A percentile compares a stretch with the other conserved stretches of the same genome.
Evolutionary conservation across 2,113 vertebrate genomes (phyloP).

Genomic region (Scytalopus superciliaris): DNA sequence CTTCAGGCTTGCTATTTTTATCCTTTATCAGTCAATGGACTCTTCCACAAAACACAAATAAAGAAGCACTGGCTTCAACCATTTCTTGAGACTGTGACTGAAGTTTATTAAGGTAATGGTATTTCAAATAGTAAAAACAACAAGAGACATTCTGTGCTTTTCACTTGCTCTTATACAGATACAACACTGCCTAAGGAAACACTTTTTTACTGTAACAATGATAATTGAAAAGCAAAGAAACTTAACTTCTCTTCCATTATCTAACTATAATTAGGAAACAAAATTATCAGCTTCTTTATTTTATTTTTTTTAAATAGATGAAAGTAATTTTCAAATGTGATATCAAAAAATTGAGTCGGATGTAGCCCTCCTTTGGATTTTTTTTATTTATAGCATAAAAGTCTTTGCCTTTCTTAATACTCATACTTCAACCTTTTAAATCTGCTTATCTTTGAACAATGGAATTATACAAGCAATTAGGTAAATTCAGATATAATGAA

Average conservation of each 20-base stretch:
- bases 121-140: background rate
- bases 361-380: background rate
- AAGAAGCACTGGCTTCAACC: background rate
- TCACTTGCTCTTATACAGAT: background rate
- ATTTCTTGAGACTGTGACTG: background rate
- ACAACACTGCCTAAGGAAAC: background rate
- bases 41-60: background rate
- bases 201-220: background rate
- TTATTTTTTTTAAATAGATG: background rate
- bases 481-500: slow-evolving; percentile 23
- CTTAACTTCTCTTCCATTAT: background rate
- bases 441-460: slow-evolving; percentile 21
- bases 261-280: background rate
- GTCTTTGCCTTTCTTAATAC: background rate
- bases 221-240: background rate
- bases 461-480: background rate
- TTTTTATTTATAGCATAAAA: background rate
- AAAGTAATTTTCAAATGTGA: background rate
- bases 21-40: background rate
- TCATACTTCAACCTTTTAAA: background rate
- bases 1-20: background rate
- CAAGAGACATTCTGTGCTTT: background rate
- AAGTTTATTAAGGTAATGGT: background rate
- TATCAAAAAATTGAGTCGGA: background rate
- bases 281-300: background rate